Conservation (phyloP, 2,888 invertebrate species). For the Acanthosoma haemorrhoidale region DNA sequence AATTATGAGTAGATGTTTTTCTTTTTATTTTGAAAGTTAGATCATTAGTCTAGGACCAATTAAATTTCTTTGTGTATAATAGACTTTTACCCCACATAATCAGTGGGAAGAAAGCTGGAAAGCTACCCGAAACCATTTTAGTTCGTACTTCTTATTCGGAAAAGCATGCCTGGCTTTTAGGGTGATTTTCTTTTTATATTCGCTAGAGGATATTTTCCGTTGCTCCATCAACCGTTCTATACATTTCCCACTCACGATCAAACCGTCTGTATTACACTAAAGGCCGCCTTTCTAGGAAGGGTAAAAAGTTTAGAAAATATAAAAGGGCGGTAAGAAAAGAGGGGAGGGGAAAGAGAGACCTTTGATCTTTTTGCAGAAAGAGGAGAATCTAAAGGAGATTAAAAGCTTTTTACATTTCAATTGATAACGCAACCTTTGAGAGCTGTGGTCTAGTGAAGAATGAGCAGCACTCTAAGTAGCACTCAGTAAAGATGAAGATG, state of each 20-base stretch:
- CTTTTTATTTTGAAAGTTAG: too few species aligned
- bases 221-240: not conserved
- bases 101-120: too few species aligned
- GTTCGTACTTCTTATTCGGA: not conserved
- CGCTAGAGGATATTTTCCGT: not conserved
- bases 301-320: constrained; percentile 3
- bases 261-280: not conserved
- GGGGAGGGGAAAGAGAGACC: not conserved
- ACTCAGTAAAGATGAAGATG: constrained; percentile 10
- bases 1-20: too few species aligned
- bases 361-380: not conserved
- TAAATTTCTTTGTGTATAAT: too few species aligned
- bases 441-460: not conserved
- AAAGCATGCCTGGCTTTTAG: not conserved
- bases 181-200: not conserved
- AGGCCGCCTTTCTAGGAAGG: not conserved
- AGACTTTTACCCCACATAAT: too few species aligned
- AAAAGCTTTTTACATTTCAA: constrained; percentile 9
- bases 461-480: not conserved
- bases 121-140: too few species aligned
- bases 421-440: not conserved
- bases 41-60: too few species aligned
- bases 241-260: not conserved
- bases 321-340: not conserved
- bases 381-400: constrained; percentile 2